phyloP scores from a whole-genome alignment of 2,888 invertebrate genomes.

The Panzeria rudis region DNA sequence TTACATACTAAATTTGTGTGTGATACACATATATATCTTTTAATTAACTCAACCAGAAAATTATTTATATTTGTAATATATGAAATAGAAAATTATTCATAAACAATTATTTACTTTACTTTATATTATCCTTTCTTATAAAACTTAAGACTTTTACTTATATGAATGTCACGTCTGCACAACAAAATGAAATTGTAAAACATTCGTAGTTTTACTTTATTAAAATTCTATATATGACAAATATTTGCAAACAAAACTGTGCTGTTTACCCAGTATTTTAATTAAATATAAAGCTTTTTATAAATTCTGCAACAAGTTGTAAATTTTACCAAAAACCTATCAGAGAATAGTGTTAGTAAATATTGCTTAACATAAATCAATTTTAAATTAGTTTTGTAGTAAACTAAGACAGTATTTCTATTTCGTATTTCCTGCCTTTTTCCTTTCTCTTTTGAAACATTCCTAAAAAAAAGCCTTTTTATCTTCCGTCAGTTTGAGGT shows the following conservation, averaged over 20 bases:
- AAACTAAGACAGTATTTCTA: neutral
- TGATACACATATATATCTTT: no score
- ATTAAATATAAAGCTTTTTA: slow-evolving; percentile 62
- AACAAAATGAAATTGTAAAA: neutral
- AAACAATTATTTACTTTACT: slow-evolving; percentile 14
- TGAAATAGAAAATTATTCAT: neutral
- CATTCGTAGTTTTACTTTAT: slow-evolving; percentile 13
- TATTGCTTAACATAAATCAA: slow-evolving; percentile 3
- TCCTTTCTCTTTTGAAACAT: neutral
- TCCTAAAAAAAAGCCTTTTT: neutral
- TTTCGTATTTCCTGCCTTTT: neutral
- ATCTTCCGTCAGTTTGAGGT: neutral
- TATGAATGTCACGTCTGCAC: slow-evolving; percentile 46
- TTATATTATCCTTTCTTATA: neutral
- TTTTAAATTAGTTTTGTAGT: slow-evolving; percentile 7
- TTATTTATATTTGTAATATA: no score
- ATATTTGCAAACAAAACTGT: slow-evolving; percentile 34
- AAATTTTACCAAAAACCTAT: neutral
- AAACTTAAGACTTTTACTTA: slow-evolving; percentile 33
- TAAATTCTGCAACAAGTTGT: slow-evolving; percentile 50
- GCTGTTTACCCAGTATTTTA: slow-evolving; percentile 36
- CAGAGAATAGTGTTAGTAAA: neutral
- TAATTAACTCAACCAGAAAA: neutral
- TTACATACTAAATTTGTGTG: no score
- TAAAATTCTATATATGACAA: slow-evolving; percentile 12